Conservation (phyloP, 2,113 vertebrate genomes). For the Brachyhypopomus occidentalis region DNA sequence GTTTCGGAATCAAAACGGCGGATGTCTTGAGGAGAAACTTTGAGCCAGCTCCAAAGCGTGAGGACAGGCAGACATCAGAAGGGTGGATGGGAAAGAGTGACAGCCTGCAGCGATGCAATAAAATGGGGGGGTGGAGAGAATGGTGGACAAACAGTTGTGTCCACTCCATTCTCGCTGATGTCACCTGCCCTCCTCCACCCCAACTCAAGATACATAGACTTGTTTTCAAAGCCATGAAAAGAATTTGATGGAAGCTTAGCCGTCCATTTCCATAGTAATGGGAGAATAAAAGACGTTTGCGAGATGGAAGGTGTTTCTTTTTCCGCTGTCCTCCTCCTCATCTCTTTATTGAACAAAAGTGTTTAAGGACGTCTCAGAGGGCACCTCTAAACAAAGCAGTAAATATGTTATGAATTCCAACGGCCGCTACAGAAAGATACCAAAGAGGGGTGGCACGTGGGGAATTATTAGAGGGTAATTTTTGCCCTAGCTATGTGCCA, state of each 20-base stretch:
- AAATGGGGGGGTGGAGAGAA: constrained; percentile 25
- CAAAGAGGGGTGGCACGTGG: background rate
- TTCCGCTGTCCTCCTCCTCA: background rate
- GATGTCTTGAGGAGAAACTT: constrained; percentile 43
- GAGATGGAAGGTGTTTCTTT: background rate
- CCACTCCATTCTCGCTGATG: constrained; percentile 42
- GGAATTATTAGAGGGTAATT: constrained; percentile 1
- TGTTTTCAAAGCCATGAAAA: constrained; percentile 21
- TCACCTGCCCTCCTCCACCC: background rate
- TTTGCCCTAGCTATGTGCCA: constrained; percentile 4
- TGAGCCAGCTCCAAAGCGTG: constrained; percentile 35
- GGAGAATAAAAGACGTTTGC: constrained; percentile 24
- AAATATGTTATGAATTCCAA: constrained; percentile 35
- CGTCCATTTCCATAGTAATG: constrained; percentile 48
- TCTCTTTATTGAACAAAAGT: constrained; percentile 37
- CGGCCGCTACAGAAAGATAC: background rate
- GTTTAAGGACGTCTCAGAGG: constrained; percentile 34
- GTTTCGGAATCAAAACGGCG: constrained; percentile 45
- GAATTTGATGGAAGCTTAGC: constrained; percentile 38
- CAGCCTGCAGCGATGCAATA: constrained; percentile 47
- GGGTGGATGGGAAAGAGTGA: constrained; percentile 19
- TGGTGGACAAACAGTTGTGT: constrained; percentile 44
- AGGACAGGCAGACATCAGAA: constrained; percentile 27
- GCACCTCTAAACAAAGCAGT: constrained; percentile 34
- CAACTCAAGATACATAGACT: constrained; percentile 47